These are phyloP conservation scores for Drosophila neutralis DNA, from an alignment of 2,888 invertebrate genomes.

Conservation along the genomic window DNA sequence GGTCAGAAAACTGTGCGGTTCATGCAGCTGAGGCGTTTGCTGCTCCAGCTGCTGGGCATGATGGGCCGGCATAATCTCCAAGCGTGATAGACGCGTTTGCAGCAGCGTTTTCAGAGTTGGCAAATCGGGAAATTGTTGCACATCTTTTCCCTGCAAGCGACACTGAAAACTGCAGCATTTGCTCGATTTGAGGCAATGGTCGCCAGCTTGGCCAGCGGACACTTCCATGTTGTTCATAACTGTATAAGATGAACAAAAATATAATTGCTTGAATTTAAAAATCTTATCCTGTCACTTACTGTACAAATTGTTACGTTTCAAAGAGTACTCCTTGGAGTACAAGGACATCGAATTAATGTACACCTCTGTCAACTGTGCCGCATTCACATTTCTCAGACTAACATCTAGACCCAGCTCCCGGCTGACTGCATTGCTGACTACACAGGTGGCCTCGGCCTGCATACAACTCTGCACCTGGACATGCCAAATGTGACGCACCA, in stretches of 20 bases:
- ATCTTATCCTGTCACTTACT: conserved; percentile 68
- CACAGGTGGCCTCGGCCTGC: conserved; percentile 86
- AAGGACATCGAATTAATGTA: conserved; percentile 81
- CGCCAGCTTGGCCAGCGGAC: conserved; percentile 74
- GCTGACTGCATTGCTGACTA: conserved; percentile 86
- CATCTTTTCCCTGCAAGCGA: conserved; percentile 62
- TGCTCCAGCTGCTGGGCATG: conserved; percentile 63
- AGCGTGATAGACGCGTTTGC: conserved; percentile 73
- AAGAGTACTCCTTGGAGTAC: conserved; percentile 80
- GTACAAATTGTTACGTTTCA: conserved; percentile 77
- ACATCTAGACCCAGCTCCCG: conserved; percentile 88
- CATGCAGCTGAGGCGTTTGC: conserved; percentile 72
- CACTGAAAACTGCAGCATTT: conserved; percentile 83
- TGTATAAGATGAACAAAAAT: conserved; percentile 28
- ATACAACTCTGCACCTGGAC: conserved; percentile 88
- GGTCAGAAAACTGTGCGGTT: conserved; percentile 82
- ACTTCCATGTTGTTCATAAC: conserved; percentile 83
- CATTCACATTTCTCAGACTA: conserved; percentile 89
- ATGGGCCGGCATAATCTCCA: conserved; percentile 73
- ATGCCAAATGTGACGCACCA: conserved; percentile 88
- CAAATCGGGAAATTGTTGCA: conserved; percentile 34
- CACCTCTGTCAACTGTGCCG: conserved; percentile 86
- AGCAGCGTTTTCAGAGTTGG: conserved; percentile 53
- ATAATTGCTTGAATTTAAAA: not conserved
- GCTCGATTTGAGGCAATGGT: conserved; percentile 80